phyloP scores from a whole-genome alignment of 1,140 invertebrate genomes.

The Rhopalosiphum padi region DNA sequence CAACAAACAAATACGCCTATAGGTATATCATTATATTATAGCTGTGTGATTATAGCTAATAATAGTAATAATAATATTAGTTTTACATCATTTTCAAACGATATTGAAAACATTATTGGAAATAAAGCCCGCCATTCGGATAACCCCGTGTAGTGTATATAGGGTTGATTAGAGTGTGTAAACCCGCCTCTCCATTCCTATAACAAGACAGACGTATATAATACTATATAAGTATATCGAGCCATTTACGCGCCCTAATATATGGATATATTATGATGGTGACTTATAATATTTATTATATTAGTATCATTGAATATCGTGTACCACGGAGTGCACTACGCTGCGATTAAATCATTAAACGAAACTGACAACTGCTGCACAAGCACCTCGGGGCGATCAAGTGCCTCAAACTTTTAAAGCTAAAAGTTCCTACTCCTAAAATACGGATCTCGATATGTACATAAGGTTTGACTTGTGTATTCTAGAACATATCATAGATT shows the following conservation, averaged over 20 bases:
- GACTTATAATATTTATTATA: not conserved
- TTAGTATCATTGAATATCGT: not conserved
- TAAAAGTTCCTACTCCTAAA: not conserved
- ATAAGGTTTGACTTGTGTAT: not conserved
- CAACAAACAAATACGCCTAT: not conserved
- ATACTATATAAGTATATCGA: not conserved
- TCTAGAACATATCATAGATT: too few relatives aligned
- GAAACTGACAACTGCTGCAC: not conserved
- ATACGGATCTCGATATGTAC: not conserved
- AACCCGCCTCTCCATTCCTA: not conserved
- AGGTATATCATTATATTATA: not conserved
- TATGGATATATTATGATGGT: not conserved
- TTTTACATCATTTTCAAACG: not conserved
- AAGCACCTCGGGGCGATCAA: not conserved
- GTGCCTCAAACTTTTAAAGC: not conserved
- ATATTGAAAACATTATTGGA: not conserved
- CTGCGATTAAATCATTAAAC: not conserved
- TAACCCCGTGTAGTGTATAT: not conserved
- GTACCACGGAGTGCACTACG: not conserved
- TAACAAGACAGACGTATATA: not conserved
- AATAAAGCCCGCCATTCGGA: not conserved
- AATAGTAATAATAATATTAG: not conserved
- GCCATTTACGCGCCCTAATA: not conserved
- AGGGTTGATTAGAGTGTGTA: not conserved
- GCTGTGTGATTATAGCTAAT: too few relatives aligned